Percentiles rank a stretch among this genome's conserved stretches.
Conservation (phyloP, 1,140 invertebrate genomes). For the Notospermus geniculatus region DNA sequence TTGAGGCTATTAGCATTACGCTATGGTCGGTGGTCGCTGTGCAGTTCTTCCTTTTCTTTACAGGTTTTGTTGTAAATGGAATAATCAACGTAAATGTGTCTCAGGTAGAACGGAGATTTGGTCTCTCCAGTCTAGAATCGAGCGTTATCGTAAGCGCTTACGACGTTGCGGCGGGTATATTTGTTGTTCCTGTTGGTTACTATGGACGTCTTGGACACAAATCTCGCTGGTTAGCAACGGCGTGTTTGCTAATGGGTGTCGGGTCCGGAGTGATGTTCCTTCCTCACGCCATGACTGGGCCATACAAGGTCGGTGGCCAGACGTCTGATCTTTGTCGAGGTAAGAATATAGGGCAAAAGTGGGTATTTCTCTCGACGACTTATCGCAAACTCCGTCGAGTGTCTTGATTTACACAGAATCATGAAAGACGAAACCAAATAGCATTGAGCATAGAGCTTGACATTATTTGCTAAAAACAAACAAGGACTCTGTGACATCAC, state of each 20-base stretch:
- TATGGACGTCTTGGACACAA: constrained; percentile 76
- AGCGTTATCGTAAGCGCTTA: constrained; percentile 79
- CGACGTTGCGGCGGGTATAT: constrained; percentile 76
- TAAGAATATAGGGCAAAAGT: constrained; percentile 76
- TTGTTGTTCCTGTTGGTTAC: constrained; percentile 79
- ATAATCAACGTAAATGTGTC: constrained; percentile 84
- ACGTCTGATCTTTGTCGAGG: constrained; percentile 63
- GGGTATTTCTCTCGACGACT: too few species aligned
- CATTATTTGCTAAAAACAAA: too few species aligned
- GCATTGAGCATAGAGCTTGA: too few species aligned
- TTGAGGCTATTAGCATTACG: too few species aligned
- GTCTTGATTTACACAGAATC: too few species aligned
- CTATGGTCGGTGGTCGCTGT: too few species aligned
- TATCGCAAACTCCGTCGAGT: too few species aligned
- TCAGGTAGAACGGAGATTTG: constrained; percentile 80
- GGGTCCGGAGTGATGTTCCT: constrained; percentile 87
- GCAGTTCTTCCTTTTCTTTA: too few species aligned
- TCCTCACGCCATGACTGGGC: constrained; percentile 76
- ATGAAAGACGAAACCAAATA: too few species aligned
- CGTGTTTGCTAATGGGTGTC: constrained; percentile 74
- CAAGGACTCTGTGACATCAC: too few species aligned
- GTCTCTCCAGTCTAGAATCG: constrained; percentile 69
- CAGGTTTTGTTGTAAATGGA: constrained; percentile 83
- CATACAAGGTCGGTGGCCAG: constrained; percentile 35
- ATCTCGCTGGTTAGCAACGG: constrained; percentile 66